Percentiles rank a stretch among this genome's conserved stretches.
These are phyloP conservation scores for Thera britannica DNA, from an alignment of 2,888 invertebrate species.

Conservation along the genomic window DNA sequence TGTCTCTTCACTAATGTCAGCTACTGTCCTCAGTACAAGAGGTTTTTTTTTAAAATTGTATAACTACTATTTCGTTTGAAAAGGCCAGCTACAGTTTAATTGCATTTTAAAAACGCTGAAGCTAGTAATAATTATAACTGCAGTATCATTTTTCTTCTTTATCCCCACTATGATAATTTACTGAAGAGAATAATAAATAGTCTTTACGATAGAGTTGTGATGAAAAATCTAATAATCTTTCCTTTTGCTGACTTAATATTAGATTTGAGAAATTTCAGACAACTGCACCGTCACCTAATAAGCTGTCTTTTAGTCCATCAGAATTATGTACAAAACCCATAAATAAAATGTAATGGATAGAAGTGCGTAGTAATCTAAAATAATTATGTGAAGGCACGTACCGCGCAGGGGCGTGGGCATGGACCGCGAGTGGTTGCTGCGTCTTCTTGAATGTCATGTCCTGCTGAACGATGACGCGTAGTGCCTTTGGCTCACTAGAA, in stretches of 20 bases:
- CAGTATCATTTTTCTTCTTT: no score
- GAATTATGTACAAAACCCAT: not conserved
- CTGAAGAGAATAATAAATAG: no score
- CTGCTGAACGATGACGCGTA: slow-evolving; percentile 72
- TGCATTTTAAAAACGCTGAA: no score
- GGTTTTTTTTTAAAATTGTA: no score
- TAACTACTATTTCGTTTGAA: not conserved
- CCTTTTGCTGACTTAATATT: no score
- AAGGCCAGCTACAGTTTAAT: not conserved
- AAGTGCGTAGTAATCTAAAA: slow-evolving; percentile 20
- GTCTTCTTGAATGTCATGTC: slow-evolving; percentile 75
- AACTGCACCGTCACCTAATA: not conserved
- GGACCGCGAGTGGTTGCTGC: slow-evolving; percentile 69
- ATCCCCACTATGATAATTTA: no score
- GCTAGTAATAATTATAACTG: no score
- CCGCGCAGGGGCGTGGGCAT: slow-evolving; percentile 63
- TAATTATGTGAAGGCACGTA: slow-evolving; percentile 45
- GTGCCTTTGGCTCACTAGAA: slow-evolving; percentile 77
- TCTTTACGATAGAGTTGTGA: not conserved
- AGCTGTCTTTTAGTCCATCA: not conserved
- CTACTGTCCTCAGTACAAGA: no score
- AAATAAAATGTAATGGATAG: not conserved
- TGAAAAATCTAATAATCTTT: not conserved
- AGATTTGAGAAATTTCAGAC: not conserved
- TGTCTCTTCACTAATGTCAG: no score